A percentile compares a stretch with the other conserved stretches of the same genome.
phyloP scores from a whole-genome alignment of 2,888 invertebrate genomes.

The Taenaris catops region DNA sequence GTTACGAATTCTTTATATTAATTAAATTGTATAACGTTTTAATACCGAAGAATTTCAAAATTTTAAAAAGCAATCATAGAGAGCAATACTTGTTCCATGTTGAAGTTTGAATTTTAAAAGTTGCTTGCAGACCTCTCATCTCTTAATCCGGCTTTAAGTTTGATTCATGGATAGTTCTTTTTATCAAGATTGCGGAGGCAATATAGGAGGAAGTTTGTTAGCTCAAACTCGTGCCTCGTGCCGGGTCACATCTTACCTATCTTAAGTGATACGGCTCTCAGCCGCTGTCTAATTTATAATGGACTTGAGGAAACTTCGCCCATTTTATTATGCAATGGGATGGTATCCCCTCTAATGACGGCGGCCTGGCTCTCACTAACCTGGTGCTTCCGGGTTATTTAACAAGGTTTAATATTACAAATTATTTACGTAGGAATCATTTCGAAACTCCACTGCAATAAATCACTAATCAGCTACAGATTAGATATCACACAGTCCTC shows the following conservation, averaged over 20 bases:
- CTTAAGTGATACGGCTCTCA: constrained; percentile 76
- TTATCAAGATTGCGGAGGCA: constrained; percentile 70
- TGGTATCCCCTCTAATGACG: constrained; percentile 76
- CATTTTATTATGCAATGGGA: constrained; percentile 80
- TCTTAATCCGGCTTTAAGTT: constrained; percentile 62
- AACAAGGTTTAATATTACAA: constrained; percentile 58
- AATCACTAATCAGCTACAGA: too few species aligned
- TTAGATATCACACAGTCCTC: too few species aligned
- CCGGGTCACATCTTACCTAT: constrained; percentile 77
- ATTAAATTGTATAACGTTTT: too few species aligned
- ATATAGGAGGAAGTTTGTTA: constrained; percentile 67
- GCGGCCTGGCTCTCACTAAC: constrained; percentile 67
- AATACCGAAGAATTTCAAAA: too few species aligned
- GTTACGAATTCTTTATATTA: too few species aligned
- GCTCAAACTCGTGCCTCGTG: constrained; percentile 69
- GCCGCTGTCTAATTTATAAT: constrained; percentile 79
- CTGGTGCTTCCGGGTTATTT: constrained; percentile 63
- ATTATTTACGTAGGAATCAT: constrained; percentile 46
- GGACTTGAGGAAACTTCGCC: constrained; percentile 77
- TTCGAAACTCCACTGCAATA: constrained; percentile 25
- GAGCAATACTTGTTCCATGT: constrained; percentile 8
- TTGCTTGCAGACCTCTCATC: constrained; percentile 38
- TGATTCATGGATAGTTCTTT: constrained; percentile 73
- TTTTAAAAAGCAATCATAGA: constrained; percentile 12
- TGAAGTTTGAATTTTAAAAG: constrained; percentile 33